Conservation (phyloP, 2,888 invertebrate genomes). For the Pyralis farinalis region DNA sequence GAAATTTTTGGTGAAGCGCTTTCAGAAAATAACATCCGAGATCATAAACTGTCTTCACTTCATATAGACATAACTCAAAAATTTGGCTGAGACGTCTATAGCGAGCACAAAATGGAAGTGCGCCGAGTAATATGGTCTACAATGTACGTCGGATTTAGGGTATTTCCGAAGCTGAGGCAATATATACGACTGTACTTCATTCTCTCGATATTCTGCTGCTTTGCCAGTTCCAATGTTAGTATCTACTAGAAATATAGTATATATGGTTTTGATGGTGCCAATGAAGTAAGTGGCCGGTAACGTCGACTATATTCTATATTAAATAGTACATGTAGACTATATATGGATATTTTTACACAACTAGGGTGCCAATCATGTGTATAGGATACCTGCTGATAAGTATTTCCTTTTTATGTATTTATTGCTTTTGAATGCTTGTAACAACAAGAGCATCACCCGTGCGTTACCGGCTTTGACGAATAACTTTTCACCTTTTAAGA, state of each 20-base stretch:
- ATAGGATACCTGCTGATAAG: too few species aligned
- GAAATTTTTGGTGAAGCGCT: constrained; percentile 43
- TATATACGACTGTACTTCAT: constrained; percentile 47
- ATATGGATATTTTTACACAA: too few species aligned
- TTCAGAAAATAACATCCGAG: constrained; percentile 51
- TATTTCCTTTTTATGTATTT: too few species aligned
- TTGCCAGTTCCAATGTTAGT: constrained; percentile 37
- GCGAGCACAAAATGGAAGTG: constrained; percentile 54
- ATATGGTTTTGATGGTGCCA: too few species aligned
- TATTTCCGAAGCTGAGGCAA: constrained; percentile 50
- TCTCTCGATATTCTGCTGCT: constrained; percentile 37
- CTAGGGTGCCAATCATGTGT: too few species aligned
- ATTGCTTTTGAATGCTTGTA: too few species aligned
- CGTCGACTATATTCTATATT: too few species aligned
- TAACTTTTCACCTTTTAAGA: too few species aligned
- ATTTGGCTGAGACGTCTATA: constrained; percentile 62
- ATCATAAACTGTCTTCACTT: constrained; percentile 68
- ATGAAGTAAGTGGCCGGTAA: too few species aligned
- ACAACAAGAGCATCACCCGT: too few species aligned
- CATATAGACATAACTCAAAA: constrained; percentile 67
- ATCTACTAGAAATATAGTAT: constrained; percentile 32
- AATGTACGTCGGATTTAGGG: constrained; percentile 58
- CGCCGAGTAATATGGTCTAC: constrained; percentile 55
- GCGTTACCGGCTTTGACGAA: too few species aligned
- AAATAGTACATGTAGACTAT: too few species aligned